phyloP scores from a whole-genome alignment of 2,113 vertebrate genomes.

The Meriones unguiculatus region DNA sequence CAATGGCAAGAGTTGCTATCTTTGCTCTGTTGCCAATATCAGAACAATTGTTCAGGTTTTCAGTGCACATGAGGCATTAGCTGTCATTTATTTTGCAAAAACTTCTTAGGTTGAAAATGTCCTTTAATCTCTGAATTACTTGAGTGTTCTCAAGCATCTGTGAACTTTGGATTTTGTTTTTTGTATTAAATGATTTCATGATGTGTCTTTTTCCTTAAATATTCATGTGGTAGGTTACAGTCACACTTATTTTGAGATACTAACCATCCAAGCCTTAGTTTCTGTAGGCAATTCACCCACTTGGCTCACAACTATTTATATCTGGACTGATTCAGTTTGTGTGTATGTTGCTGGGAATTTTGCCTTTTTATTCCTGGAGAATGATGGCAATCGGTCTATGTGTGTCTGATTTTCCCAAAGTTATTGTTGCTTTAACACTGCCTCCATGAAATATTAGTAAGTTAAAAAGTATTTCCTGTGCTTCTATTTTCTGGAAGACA shows the following conservation, averaged over 20 bases:
- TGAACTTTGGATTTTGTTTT: constrained; percentile 26
- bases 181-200: background rate
- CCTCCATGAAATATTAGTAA: background rate
- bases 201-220: background rate
- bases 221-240: background rate
- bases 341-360: background rate
- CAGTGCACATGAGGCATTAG: background rate
- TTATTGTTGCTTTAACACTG: background rate
- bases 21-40: background rate
- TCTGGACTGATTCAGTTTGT: background rate
- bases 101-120: background rate
- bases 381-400: background rate
- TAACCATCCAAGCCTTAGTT: background rate
- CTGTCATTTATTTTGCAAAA: background rate
- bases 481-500: too few relatives aligned
- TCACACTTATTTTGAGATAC: background rate
- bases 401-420: background rate
- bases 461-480: background rate
- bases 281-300: background rate
- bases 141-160: background rate
- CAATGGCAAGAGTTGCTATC: background rate
- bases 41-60: background rate
- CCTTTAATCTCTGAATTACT: background rate
- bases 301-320: background rate
- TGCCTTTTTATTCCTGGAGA: background rate